These are phyloP conservation scores for Imbricaverruca yamaguchii DNA, from an alignment of 2,888 invertebrate species.

Conservation along the genomic window DNA sequence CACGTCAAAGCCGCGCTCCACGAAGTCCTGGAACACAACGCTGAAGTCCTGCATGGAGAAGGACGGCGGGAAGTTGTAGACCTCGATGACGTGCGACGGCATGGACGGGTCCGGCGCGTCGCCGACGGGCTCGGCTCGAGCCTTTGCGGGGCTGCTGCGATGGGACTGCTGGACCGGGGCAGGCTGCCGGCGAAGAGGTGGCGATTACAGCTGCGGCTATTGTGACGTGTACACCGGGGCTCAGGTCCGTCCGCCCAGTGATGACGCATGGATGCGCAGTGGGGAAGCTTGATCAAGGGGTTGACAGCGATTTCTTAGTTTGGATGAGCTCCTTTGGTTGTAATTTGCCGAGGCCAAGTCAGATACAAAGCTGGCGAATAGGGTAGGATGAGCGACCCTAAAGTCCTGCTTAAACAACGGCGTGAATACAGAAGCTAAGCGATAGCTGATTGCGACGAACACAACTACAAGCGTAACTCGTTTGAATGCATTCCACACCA, in stretches of 20 bases:
- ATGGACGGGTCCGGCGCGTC: conserved; percentile 33
- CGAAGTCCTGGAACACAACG: conserved; percentile 53
- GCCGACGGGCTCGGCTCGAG: not conserved
- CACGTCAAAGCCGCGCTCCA: conserved; percentile 56
- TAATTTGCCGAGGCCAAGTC: no score
- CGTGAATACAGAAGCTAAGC: no score
- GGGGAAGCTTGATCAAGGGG: not conserved
- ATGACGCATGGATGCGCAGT: not conserved
- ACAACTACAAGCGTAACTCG: no score
- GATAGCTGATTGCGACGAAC: no score
- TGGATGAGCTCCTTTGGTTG: no score
- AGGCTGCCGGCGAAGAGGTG: not conserved
- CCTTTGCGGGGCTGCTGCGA: not conserved
- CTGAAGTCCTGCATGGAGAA: conserved; percentile 74
- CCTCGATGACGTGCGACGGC: conserved; percentile 51
- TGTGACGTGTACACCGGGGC: no score
- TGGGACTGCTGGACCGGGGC: not conserved
- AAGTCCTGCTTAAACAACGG: no score
- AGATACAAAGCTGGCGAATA: no score
- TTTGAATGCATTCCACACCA: no score
- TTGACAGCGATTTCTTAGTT: no score
- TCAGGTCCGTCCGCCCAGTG: no score
- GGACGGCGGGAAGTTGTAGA: conserved; percentile 75
- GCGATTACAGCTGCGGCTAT: not conserved
- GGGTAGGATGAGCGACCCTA: no score